Evolutionary conservation across 2,113 vertebrate genomes (phyloP).

Genomic region (Microtus montanus): DNA sequence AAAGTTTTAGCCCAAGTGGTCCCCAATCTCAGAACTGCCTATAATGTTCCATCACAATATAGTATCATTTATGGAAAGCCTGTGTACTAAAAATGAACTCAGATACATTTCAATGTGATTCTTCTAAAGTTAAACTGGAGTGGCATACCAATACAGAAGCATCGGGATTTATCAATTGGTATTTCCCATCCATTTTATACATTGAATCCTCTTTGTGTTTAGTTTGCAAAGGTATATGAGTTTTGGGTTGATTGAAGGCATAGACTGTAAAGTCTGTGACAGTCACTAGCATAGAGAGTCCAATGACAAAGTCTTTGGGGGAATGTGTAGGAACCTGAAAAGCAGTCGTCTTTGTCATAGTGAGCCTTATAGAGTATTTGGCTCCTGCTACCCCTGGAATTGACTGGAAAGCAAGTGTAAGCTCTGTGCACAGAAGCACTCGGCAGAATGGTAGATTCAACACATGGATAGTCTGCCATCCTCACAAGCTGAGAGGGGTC

Average conservation of each 20-base stretch:
- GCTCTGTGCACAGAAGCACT: too few species aligned
- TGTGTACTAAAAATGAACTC: neutral
- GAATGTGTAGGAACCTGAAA: neutral
- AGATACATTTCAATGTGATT: neutral
- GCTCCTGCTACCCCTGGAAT: neutral
- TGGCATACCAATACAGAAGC: accelerated
- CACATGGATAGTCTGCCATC: neutral
- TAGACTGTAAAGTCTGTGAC: neutral
- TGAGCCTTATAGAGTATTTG: neutral
- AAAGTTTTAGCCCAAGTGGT: neutral
- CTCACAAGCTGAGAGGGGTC: neutral
- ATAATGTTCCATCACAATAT: neutral
- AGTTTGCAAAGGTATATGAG: neutral
- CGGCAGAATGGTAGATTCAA: neutral
- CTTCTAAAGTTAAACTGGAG: neutral
- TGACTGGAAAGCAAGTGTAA: neutral
- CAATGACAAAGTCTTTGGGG: neutral
- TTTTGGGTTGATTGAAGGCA: neutral
- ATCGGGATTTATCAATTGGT: neutral
- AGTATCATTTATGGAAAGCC: neutral
- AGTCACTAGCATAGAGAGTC: too few species aligned
- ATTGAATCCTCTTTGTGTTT: neutral
- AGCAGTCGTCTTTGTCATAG: neutral
- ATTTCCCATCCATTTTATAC: neutral
- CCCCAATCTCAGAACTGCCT: neutral